A percentile compares a stretch with the other conserved stretches of the same genome.
These are phyloP conservation scores for Drosophila tristis DNA, from an alignment of 1,140 invertebrate genomes.

Conservation along the genomic window DNA sequence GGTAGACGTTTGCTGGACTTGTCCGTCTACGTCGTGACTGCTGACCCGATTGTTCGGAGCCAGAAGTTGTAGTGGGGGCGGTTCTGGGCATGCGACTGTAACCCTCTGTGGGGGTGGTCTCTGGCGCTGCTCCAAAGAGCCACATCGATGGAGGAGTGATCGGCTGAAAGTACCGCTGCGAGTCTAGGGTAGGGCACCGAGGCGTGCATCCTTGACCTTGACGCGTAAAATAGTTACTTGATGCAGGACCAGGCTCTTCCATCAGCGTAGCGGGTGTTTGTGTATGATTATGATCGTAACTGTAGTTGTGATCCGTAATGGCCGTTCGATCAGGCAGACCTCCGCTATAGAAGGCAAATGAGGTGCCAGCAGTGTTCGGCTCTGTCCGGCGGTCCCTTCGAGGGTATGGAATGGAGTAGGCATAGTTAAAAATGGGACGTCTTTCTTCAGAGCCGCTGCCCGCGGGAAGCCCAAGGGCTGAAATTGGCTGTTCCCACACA, in stretches of 20 bases:
- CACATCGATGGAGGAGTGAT: conserved; percentile 60
- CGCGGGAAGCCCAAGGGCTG: conserved; percentile 2
- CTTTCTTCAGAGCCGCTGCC: conserved; percentile 16
- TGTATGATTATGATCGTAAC: conserved; percentile 51
- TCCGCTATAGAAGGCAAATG: conserved; percentile 70
- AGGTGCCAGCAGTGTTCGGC: conserved; percentile 46
- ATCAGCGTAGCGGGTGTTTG: conserved; percentile 41
- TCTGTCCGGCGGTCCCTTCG: conserved; percentile 28
- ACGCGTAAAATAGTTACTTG: conserved; percentile 27
- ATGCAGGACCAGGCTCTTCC: conserved; percentile 15
- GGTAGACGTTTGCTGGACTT: conserved; percentile 59
- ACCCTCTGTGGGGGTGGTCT: conserved; percentile 6
- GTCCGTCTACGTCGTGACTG: conserved; percentile 36
- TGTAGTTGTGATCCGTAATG: conserved; percentile 70
- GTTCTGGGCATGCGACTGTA: conserved; percentile 3
- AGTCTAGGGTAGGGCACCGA: conserved; percentile 61
- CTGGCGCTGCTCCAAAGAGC: conserved; percentile 37
- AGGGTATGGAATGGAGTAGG: conserved; percentile 32
- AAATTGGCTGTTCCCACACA: background rate
- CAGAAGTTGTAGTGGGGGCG: conserved; percentile 12
- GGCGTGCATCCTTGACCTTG: conserved; percentile 16
- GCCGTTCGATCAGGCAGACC: conserved; percentile 56
- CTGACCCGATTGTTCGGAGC: conserved; percentile 13
- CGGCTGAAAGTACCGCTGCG: conserved; percentile 67
- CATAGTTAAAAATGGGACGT: conserved; percentile 27